These are phyloP conservation scores for Cyclophora punctaria DNA, from an alignment of 2,888 invertebrate species.

Conservation along the genomic window DNA sequence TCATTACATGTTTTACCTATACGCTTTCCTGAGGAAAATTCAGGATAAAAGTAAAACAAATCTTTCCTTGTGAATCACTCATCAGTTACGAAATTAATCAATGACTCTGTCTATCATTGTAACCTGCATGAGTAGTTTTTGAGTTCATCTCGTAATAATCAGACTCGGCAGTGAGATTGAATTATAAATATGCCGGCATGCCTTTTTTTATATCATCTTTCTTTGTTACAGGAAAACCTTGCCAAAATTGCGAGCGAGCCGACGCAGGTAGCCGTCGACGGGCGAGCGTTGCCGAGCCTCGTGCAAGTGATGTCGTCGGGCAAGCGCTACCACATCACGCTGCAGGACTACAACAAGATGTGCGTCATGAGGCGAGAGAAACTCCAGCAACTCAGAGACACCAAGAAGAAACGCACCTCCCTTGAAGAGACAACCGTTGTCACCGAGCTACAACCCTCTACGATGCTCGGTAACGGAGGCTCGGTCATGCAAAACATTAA, in stretches of 20 bases:
- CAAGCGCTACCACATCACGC: conserved; percentile 85
- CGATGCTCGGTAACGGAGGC: conserved; percentile 58
- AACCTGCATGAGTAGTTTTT: too few species aligned
- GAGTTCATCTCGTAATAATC: too few species aligned
- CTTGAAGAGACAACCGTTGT: conserved; percentile 40
- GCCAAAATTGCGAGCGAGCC: conserved; percentile 57
- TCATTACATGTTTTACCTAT: too few species aligned
- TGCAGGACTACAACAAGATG: conserved; percentile 87
- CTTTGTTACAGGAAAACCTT: conserved; percentile 52
- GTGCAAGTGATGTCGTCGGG: conserved; percentile 86
- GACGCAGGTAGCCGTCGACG: conserved; percentile 75
- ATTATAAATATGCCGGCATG: too few species aligned
- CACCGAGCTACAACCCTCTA: conserved; percentile 55
- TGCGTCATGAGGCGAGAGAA: conserved; percentile 81
- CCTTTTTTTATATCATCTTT: background rate
- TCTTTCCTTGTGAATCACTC: too few species aligned
- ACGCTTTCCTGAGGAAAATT: too few species aligned
- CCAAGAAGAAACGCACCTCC: conserved; percentile 36
- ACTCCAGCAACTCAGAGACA: conserved; percentile 75
- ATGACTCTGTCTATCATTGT: too few species aligned
- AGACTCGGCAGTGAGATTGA: too few species aligned
- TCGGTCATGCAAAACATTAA: conserved; percentile 44
- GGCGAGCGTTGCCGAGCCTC: conserved; percentile 75
- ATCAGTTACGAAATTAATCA: too few species aligned
- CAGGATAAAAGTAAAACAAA: too few species aligned